phyloP scores from a whole-genome alignment of 2,888 invertebrate genomes.

The Blera fallax region DNA sequence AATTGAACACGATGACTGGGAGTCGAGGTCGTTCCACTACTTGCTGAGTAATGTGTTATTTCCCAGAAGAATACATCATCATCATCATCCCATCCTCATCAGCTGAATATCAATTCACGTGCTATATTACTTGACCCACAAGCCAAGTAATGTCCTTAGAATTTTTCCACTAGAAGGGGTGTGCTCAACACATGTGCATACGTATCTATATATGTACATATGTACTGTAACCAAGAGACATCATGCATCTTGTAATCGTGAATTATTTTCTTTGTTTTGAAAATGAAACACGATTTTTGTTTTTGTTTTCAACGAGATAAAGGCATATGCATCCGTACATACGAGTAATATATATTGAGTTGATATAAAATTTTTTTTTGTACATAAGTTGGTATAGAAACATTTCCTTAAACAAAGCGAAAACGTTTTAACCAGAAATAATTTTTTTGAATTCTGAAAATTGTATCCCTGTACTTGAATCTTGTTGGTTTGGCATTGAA shows the following conservation, averaged over 20 bases:
- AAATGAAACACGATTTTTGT: neutral
- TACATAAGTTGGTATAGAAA: no score
- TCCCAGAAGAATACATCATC: neutral
- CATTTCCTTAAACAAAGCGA: no score
- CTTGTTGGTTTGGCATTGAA: no score
- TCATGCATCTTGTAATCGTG: neutral
- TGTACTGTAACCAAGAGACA: no score
- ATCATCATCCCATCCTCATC: constrained; percentile 6
- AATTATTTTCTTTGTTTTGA: neutral
- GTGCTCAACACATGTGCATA: neutral
- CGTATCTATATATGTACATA: no score
- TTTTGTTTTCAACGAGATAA: no score
- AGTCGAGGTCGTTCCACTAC: constrained; percentile 41
- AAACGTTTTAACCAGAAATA: no score
- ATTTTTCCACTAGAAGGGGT: neutral
- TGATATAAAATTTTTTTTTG: no score
- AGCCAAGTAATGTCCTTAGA: constrained; percentile 30
- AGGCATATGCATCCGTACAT: no score
- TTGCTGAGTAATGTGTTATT: neutral
- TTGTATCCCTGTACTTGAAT: no score
- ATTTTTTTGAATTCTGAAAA: no score
- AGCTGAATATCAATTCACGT: constrained; percentile 39
- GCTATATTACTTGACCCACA: constrained; percentile 27
- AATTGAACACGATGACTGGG: constrained; percentile 33
- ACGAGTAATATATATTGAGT: no score